These are phyloP conservation scores for Sclerurus mexicanus DNA, from an alignment of 2,113 vertebrate species.

Conservation along the genomic window DNA sequence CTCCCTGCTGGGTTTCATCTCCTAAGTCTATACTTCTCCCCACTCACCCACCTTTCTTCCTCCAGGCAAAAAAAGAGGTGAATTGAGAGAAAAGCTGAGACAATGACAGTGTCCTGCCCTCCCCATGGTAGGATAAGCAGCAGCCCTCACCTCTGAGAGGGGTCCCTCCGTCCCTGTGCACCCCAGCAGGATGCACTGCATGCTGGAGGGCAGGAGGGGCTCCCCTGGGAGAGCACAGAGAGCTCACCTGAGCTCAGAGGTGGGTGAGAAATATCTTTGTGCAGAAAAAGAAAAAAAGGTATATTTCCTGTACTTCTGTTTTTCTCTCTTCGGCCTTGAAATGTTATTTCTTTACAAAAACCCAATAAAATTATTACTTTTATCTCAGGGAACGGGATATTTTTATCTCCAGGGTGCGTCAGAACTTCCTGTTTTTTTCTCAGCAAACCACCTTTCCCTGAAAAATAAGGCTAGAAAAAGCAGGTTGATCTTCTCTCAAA, in stretches of 20 bases:
- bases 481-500: not conserved
- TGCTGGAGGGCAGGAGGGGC: too few relatives aligned
- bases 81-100: too few relatives aligned
- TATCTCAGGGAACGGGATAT: conserved; percentile 3
- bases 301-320: not conserved
- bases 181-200: too few relatives aligned
- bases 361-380: conserved; percentile 41
- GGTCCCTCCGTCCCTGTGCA: too few relatives aligned
- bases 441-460: conserved; percentile 21
- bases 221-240: too few relatives aligned
- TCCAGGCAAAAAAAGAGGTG: too few relatives aligned
- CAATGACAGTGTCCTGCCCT: too few relatives aligned
- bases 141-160: too few relatives aligned
- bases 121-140: too few relatives aligned
- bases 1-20: too few relatives aligned
- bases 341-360: not conserved
- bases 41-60: too few relatives aligned
- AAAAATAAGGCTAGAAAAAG: not conserved
- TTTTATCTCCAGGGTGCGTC: conserved; percentile 52
- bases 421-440: conserved; percentile 20
- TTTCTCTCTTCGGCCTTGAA: not conserved
- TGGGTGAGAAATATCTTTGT: not conserved
- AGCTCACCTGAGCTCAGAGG: not conserved
- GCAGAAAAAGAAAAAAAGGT: not conserved
- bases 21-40: too few relatives aligned